Base-by-base conservation (phyloP, 2,888 invertebrate genomes). In the Apamea crenata region DNA sequence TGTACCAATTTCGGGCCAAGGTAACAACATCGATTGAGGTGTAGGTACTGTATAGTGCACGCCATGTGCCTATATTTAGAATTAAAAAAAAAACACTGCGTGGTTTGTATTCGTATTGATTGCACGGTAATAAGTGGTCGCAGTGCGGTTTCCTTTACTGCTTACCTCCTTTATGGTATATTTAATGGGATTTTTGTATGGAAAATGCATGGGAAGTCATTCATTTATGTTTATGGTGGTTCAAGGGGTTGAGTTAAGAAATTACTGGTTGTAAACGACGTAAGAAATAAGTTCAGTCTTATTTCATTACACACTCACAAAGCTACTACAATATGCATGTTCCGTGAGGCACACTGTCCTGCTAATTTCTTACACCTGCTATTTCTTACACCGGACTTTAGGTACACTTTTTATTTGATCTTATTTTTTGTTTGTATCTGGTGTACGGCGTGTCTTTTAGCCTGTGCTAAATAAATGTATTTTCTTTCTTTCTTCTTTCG, bases 1-100 rank as follows among this genome's bases (percentile, higher is more conserved):
- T 77, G 86, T 87, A 89, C 78, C 83, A 85, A 87, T 92, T 91
- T 90, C 92, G 92, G 95, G 95, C 94, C 95, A 96, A 96, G 95
- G 95, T 90, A 88, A 89, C 89, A 77, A 81, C 91, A 95, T 95
- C 94, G 95, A 95, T 95, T 92, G 87, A 81, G 77, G 85, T 91
- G 90, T 74, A 66, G n/a, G 74, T n/a, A 59, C 47, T 47, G 36
- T 90, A 88, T 87, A 89, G 82, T 87, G 93, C 94, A 95, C 94
- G 94, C 93, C 74, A 94, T 81, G 86, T 75, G 53, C 69, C 93
- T 95, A 95, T 94, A 92, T 94, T 92, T 94, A 93, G 94, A 87
- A 81, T 85, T 16, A 72, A 81, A 71, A 77, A 82, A 73, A 85
- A 76, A 80, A 82, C 70, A 32, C 78, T 83, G 82, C 82, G 82